Evolutionary conservation across 1,140 invertebrate species (phyloP), one percentile per base, ranked within the genome.

Genomic region (Coptotermes formosanus): DNA sequence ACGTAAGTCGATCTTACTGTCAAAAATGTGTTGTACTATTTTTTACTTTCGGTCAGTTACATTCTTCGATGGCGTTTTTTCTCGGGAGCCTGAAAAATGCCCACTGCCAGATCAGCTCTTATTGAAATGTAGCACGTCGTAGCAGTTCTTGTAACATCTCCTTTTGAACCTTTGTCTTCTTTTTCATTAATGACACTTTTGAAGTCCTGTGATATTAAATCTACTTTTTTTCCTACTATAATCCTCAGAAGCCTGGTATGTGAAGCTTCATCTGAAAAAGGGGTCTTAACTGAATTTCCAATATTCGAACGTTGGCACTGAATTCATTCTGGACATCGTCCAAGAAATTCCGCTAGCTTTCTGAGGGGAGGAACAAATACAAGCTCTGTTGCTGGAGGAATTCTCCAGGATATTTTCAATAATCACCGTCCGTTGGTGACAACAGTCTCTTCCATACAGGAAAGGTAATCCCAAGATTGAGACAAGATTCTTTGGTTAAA

Each of bases 231-330:
- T 75, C 52, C 52, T 55, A 55, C 14, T 55, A 55, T 21, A 55
- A 19, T 55, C 52, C 64, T 75, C 64, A 25, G n/a, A 30, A 75
- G 64, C 25, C 14, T 75, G n/a, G 25, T 75, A 75, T 75, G n/a
- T 75, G 64, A 12, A 75, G n/a, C 64, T 75, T 30, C 64, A 25
- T n/a, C 64, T 8, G 14, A 75, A 75, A 30, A 30, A n/a, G n/a
- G n/a, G 64, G 64, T 75, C 64, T 75, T 75, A 75, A 75, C 64
- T 75, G 64, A 75, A 75, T 75, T 75, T 75, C 64, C 64, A 75
- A 75, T 75, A 75, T 75, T 75, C 64, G 64, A 75, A 75, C 64
- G 64, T 30, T 75, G 64, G 64, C 64, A 75, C 25, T 1, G 64
- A 75, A 75, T 75, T 75, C 64, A 75, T 75, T 75, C 64, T 75